These are phyloP conservation scores for Acleris sparsana DNA, from an alignment of 2,888 invertebrate genomes.

Conservation along the genomic window DNA sequence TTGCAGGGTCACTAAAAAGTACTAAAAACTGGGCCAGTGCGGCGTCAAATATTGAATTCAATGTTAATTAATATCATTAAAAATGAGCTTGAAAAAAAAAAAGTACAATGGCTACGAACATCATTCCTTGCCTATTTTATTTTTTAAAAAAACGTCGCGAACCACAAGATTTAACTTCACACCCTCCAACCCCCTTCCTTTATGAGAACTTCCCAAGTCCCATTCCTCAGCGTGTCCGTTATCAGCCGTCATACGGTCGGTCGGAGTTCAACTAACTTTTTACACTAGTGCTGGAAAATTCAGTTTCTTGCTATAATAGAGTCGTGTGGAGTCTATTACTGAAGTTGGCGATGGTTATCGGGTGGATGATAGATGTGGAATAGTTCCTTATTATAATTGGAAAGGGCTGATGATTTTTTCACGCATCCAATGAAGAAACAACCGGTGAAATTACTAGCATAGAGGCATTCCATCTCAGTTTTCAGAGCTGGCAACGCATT, in stretches of 20 bases:
- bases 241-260: conserved; percentile 76
- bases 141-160: too few relatives aligned
- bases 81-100: too few relatives aligned
- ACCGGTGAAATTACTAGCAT: too few relatives aligned
- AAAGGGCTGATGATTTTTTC: neutral
- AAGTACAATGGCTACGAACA: too few relatives aligned
- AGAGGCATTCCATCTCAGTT: too few relatives aligned
- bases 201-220: conserved; percentile 55
- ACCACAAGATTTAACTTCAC: conserved; percentile 1
- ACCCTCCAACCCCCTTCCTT: conserved; percentile 54
- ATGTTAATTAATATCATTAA: too few relatives aligned
- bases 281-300: conserved; percentile 47
- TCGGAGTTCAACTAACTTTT: conserved; percentile 66
- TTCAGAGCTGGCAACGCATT: too few relatives aligned
- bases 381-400: neutral
- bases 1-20: too few relatives aligned
- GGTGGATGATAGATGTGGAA: conserved; percentile 20
- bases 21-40: too few relatives aligned
- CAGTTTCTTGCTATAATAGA: conserved; percentile 31
- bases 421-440: too few relatives aligned
- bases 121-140: too few relatives aligned
- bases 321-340: conserved; percentile 28
- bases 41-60: too few relatives aligned
- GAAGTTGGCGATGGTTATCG: conserved; percentile 33
- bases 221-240: conserved; percentile 48